Percentiles rank a stretch among this genome's conserved stretches.
Evolutionary conservation across 2,888 invertebrate species (phyloP).

Genomic region (Sturmia bella): DNA sequence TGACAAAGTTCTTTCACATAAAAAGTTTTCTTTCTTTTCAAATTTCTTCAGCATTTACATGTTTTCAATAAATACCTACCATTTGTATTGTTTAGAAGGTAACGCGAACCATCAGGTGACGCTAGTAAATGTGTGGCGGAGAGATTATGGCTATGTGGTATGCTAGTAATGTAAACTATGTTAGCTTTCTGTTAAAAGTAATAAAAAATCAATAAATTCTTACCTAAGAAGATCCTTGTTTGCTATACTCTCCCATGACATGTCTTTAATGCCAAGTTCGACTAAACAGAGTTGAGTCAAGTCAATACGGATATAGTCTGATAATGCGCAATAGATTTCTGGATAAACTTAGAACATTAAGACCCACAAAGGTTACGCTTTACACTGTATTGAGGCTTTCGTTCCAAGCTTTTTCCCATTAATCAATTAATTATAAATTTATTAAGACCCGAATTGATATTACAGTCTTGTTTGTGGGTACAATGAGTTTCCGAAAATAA

Average conservation of each 20-base stretch:
- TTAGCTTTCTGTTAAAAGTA: not conserved
- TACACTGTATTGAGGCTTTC: too few relatives aligned
- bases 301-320: not conserved
- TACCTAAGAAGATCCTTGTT: constrained; percentile 91
- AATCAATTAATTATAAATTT: too few relatives aligned
- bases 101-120: constrained; percentile 91
- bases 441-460: too few relatives aligned
- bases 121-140: constrained; percentile 91
- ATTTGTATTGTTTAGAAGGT: constrained; percentile 87
- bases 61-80: constrained; percentile 81
- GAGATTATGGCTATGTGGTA: constrained; percentile 90
- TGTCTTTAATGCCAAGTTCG: constrained; percentile 77
- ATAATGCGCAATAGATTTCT: too few relatives aligned
- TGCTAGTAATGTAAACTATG: constrained; percentile 82
- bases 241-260: constrained; percentile 94
- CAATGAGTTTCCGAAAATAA: too few relatives aligned
- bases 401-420: too few relatives aligned
- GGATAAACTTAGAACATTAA: not conserved
- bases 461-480: too few relatives aligned
- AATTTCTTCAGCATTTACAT: not conserved
- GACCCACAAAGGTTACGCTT: not conserved
- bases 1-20: constrained; percentile 76
- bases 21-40: not conserved
- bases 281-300: constrained; percentile 7
- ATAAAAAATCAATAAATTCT: constrained; percentile 70